Evolutionary conservation across 2,888 invertebrate genomes (phyloP).

Genomic region (Cheilosia scutellata): DNA sequence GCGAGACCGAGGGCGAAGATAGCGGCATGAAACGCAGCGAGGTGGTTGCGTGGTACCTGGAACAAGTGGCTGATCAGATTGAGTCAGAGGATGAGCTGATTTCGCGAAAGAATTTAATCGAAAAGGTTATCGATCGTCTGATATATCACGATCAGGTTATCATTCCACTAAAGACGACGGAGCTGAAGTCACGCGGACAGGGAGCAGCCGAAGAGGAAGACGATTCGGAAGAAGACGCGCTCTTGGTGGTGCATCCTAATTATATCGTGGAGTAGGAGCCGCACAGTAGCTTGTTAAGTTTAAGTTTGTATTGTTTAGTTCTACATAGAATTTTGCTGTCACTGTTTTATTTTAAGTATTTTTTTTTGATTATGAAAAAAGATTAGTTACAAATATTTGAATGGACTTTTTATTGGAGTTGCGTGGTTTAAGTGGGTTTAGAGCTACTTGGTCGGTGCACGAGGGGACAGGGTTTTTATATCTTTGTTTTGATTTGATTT

Average conservation of each 20-base stretch:
- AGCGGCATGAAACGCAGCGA: conserved; percentile 91
- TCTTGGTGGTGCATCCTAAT: conserved; percentile 98
- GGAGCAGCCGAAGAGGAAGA: conserved; percentile 75
- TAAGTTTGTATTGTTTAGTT: conserved; percentile 37
- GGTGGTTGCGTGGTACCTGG: conserved; percentile 96
- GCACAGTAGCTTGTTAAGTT: background rate
- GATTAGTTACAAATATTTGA: background rate
- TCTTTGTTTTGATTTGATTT: too few relatives aligned
- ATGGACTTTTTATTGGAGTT: background rate
- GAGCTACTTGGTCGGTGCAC: too few relatives aligned
- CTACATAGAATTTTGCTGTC: conserved; percentile 1
- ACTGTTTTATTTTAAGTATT: conserved; percentile 34
- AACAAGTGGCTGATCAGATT: conserved; percentile 93
- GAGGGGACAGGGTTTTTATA: too few relatives aligned
- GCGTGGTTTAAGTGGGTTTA: too few relatives aligned
- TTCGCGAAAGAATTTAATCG: conserved; percentile 94
- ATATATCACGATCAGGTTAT: conserved; percentile 88
- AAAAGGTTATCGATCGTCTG: conserved; percentile 96
- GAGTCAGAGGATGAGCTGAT: conserved; percentile 96
- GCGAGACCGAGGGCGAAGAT: conserved; percentile 87
- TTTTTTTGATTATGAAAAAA: conserved; percentile 17
- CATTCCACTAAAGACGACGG: conserved; percentile 82
- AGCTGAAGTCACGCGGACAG: conserved; percentile 77
- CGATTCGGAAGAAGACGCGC: conserved; percentile 88
- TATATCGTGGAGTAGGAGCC: conserved; percentile 90